phyloP scores from a whole-genome alignment of 64 coral and sea anemone species.

The Anthopleura sola region DNA sequence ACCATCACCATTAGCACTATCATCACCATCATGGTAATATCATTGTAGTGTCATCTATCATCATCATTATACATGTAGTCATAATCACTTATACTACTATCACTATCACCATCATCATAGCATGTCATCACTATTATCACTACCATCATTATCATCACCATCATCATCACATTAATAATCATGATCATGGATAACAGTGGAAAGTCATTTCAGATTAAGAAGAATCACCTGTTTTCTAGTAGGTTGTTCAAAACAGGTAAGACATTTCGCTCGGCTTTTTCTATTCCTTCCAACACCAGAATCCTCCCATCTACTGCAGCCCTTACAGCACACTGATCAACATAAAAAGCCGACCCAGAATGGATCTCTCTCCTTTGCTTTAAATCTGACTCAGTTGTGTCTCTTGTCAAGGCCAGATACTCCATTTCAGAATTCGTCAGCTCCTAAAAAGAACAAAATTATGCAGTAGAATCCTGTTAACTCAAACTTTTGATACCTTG shows the following conservation, averaged over 20 bases:
- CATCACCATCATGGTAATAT: no score
- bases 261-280: constrained; percentile 97
- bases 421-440: constrained; percentile 90
- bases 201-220: neutral
- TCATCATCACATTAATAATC: neutral
- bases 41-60: no score
- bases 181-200: neutral
- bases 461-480: no score
- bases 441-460: constrained; percentile 47
- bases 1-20: no score
- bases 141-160: neutral
- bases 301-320: constrained; percentile 84
- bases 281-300: constrained; percentile 90
- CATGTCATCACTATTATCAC: no score
- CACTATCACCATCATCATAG: no score
- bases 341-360: constrained; percentile 76
- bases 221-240: constrained; percentile 84
- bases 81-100: no score
- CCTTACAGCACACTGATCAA: constrained; percentile 95
- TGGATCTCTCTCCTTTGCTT: constrained; percentile 95
- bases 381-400: constrained; percentile 94
- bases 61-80: no score
- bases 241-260: constrained; percentile 96
- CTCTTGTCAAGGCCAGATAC: constrained; percentile 85
- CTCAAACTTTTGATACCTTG: neutral